Conservation (phyloP, 2,888 invertebrate genomes). For the Cremastinae sp. region DNA sequence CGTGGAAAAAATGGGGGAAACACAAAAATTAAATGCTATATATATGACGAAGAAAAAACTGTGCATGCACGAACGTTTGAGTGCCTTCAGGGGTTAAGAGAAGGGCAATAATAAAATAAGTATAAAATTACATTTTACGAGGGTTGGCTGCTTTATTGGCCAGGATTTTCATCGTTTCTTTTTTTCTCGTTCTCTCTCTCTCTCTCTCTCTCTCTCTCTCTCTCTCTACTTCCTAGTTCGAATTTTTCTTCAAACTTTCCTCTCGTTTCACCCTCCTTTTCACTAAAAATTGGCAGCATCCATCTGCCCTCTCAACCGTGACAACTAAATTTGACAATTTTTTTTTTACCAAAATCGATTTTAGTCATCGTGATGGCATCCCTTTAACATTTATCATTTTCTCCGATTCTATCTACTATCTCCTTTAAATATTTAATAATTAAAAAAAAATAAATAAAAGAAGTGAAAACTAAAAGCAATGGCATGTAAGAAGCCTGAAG, state of each 20-base stretch:
- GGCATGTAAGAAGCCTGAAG: too few species aligned
- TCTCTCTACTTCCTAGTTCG: background rate
- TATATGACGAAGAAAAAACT: slow-evolving; percentile 1
- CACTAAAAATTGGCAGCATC: slow-evolving; percentile 16
- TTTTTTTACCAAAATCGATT: slow-evolving; percentile 37
- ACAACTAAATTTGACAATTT: slow-evolving; percentile 35
- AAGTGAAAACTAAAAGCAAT: too few species aligned
- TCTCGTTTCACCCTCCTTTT: slow-evolving; percentile 9
- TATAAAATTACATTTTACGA: slow-evolving; percentile 73
- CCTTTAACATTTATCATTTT: slow-evolving; percentile 21
- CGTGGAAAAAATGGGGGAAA: slow-evolving; percentile 15
- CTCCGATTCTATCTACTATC: slow-evolving; percentile 24
- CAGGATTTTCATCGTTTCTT: slow-evolving; percentile 58
- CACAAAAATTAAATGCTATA: slow-evolving; percentile 8
- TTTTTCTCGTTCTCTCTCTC: background rate
- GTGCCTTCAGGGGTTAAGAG: slow-evolving; percentile 32
- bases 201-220: slow-evolving; percentile 5
- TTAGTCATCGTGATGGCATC: slow-evolving; percentile 6
- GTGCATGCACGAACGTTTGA: slow-evolving; percentile 1
- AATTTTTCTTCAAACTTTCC: background rate
- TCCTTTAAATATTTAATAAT: background rate
- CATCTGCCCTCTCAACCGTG: background rate
- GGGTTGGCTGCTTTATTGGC: slow-evolving; percentile 68
- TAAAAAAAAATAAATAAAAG: too few species aligned
- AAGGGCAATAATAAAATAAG: slow-evolving; percentile 73